Percentiles rank a stretch among this genome's conserved stretches.
Evolutionary conservation across 2,113 vertebrate genomes (phyloP).

Genomic region (Heliornis fulica): DNA sequence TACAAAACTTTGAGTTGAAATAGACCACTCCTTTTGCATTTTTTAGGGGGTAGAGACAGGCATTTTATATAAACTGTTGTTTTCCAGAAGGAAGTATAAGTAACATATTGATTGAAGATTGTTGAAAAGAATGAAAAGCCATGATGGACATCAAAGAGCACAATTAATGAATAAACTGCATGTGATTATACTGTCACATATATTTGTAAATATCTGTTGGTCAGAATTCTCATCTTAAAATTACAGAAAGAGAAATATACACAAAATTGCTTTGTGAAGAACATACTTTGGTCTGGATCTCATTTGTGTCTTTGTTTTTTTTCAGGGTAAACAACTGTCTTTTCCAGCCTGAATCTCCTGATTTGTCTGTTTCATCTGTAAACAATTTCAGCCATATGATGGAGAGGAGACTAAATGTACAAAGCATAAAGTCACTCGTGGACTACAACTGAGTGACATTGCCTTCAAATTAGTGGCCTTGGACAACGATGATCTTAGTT

Average conservation of each 20-base stretch:
- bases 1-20: background rate
- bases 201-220: background rate
- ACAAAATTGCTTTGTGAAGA: background rate
- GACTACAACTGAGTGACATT: background rate
- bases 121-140: background rate
- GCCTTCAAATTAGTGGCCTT: background rate
- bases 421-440: background rate
- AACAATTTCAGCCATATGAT: background rate
- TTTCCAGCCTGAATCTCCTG: background rate
- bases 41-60: accelerated
- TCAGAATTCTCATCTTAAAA: background rate
- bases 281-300: background rate
- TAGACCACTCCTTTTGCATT: background rate
- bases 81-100: background rate
- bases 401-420: background rate
- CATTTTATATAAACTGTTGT: background rate
- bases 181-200: background rate
- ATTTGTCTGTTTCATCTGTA: background rate
- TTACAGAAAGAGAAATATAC: background rate
- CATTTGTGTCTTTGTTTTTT: background rate
- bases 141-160: background rate
- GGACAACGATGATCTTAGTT: background rate
- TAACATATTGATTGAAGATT: background rate
- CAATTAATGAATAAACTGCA: background rate
- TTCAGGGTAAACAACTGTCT: background rate